phyloP scores from a whole-genome alignment of 2,113 vertebrate species.

The Mola mola region DNA sequence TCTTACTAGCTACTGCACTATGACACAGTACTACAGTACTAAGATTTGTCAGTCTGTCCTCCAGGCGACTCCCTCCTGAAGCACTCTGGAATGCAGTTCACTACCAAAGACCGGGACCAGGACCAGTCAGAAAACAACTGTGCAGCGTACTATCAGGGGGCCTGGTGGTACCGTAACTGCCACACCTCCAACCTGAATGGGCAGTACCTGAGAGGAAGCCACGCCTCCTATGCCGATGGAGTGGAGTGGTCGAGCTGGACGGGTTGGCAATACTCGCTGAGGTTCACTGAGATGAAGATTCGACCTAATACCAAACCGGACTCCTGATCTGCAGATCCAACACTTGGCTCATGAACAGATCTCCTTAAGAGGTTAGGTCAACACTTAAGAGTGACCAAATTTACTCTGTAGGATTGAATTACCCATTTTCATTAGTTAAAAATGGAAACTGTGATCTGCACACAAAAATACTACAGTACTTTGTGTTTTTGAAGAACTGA shows the following conservation, averaged over 20 bases:
- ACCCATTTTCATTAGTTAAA: too few relatives aligned
- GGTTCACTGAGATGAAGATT: constrained; percentile 96
- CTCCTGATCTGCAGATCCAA: constrained; percentile 13
- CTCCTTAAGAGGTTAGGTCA: too few relatives aligned
- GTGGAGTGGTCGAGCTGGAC: constrained; percentile 98
- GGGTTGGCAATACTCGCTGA: constrained; percentile 95
- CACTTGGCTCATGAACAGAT: too few relatives aligned
- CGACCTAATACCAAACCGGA: constrained; percentile 70
- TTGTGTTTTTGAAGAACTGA: too few relatives aligned
- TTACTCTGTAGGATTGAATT: too few relatives aligned
- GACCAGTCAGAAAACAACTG: constrained; percentile 98
- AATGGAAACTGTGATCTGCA: too few relatives aligned
- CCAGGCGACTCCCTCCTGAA: constrained; percentile 93
- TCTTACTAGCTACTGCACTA: neutral
- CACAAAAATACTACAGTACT: too few relatives aligned
- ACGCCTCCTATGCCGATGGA: constrained; percentile 92
- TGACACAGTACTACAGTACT: neutral
- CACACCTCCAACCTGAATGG: constrained; percentile 98
- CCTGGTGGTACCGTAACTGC: constrained; percentile 98
- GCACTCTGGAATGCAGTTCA: constrained; percentile 95
- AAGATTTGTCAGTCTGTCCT: neutral
- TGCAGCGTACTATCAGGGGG: constrained; percentile 91
- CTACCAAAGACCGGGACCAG: constrained; percentile 93
- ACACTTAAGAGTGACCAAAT: too few relatives aligned
- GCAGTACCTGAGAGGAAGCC: constrained; percentile 91